Conservation (phyloP, 2,888 invertebrate species). For the Protophormia terraenovae region DNA sequence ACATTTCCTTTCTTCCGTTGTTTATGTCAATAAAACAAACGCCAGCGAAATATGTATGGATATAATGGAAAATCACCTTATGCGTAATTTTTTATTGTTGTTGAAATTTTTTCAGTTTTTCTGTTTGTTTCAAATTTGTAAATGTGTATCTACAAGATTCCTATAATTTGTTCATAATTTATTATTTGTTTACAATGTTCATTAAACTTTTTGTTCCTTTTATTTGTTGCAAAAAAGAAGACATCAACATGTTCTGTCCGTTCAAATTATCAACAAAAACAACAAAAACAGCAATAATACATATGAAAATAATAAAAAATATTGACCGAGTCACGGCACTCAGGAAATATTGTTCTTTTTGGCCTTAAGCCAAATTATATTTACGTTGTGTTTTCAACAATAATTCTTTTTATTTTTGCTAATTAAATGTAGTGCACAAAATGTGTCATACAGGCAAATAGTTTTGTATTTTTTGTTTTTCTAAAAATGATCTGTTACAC, state of each 20-base stretch:
- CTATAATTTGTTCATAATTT: conserved; percentile 29
- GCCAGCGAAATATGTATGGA: not conserved
- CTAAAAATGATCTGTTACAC: not conserved
- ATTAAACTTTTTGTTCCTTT: not conserved
- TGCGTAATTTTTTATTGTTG: conserved; percentile 18
- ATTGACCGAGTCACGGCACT: conserved; percentile 69
- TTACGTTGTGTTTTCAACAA: conserved; percentile 51
- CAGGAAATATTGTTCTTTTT: conserved; percentile 65
- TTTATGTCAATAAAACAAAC: not conserved
- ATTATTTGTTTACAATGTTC: conserved; percentile 52
- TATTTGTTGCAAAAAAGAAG: not conserved
- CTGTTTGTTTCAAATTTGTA: not conserved
- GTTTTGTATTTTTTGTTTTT: not conserved
- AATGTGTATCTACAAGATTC: conserved; percentile 1
- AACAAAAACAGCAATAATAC: not conserved
- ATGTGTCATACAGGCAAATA: conserved; percentile 37
- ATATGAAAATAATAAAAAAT: conserved; percentile 38
- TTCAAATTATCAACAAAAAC: not conserved
- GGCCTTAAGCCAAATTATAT: conserved; percentile 62
- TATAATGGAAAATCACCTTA: conserved; percentile 56
- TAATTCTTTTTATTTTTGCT: not conserved
- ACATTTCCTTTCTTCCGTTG: conserved; percentile 51
- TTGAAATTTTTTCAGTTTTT: not conserved
- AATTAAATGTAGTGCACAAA: conserved; percentile 31
- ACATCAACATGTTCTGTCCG: not conserved